Percentiles rank a stretch among this genome's conserved stretches.
Conservation (phyloP, 2,797 vertebrate genomes). For the Heteromormyrus szaboi region DNA sequence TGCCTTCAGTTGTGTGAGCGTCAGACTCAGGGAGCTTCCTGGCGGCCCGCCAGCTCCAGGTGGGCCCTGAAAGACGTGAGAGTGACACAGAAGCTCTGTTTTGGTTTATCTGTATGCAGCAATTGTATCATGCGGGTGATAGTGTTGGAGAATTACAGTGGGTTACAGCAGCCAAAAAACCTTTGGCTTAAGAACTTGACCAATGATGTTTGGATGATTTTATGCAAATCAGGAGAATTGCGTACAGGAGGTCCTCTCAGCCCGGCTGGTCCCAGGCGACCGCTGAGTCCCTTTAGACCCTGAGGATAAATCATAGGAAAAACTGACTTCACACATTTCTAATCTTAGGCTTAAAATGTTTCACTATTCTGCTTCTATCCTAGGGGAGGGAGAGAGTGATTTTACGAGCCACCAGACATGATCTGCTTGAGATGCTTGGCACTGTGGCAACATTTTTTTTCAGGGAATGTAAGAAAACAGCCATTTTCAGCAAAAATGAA, state of each 20-base stretch:
- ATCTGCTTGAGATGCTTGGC: background rate
- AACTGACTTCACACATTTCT: constrained; percentile 14
- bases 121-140: background rate
- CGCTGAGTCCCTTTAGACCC: constrained; percentile 69
- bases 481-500: background rate
- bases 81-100: background rate
- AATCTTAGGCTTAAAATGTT: background rate
- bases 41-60: constrained; percentile 61
- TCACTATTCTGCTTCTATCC: background rate
- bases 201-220: background rate
- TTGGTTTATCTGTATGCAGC: background rate
- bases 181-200: background rate
- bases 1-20: constrained; percentile 60
- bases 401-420: background rate
- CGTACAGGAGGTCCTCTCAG: constrained; percentile 60
- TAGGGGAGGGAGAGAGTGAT: background rate
- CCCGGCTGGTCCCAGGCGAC: constrained; percentile 55
- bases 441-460: background rate
- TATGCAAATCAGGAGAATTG: constrained; percentile 3
- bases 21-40: constrained; percentile 49
- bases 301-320: constrained; percentile 34
- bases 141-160: background rate
- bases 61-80: constrained; percentile 52
- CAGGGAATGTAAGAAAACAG: background rate
- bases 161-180: background rate